These are phyloP conservation scores for Elephas maximus DNA, from an alignment of 2,113 vertebrate species.

Conservation along the genomic window DNA sequence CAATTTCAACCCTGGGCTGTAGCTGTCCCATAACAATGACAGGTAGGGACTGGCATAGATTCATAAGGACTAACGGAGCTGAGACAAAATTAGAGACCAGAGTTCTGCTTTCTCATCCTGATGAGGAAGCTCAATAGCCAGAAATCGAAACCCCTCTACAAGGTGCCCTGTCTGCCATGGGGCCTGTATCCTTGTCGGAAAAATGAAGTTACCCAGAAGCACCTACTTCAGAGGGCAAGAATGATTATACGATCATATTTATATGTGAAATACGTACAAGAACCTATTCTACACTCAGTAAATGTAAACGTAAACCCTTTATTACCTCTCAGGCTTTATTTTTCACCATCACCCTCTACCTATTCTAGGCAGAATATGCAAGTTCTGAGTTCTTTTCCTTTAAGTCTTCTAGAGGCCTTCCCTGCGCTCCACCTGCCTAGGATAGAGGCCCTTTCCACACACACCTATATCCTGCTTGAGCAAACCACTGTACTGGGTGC, in stretches of 20 bases:
- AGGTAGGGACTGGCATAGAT: neutral
- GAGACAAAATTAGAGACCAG: neutral
- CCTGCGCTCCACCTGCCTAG: neutral
- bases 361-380: neutral
- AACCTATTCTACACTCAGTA: neutral
- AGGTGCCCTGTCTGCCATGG: neutral
- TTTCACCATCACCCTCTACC: neutral
- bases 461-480: neutral
- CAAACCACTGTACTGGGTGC: neutral
- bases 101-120: neutral
- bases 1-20: neutral
- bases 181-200: neutral
- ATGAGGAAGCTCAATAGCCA: neutral
- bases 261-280: neutral
- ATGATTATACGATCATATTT: neutral
- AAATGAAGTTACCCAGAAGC: neutral
- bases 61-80: constrained; percentile 7
- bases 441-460: neutral
- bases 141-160: neutral
- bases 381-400: neutral
- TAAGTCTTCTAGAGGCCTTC: neutral
- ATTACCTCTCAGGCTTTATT: neutral
- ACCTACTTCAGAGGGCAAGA: neutral
- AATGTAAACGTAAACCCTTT: neutral
- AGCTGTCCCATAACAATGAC: neutral